Base-by-base conservation (phyloP, 1,140 invertebrate species). In the Campoletis sonorensis region DNA sequence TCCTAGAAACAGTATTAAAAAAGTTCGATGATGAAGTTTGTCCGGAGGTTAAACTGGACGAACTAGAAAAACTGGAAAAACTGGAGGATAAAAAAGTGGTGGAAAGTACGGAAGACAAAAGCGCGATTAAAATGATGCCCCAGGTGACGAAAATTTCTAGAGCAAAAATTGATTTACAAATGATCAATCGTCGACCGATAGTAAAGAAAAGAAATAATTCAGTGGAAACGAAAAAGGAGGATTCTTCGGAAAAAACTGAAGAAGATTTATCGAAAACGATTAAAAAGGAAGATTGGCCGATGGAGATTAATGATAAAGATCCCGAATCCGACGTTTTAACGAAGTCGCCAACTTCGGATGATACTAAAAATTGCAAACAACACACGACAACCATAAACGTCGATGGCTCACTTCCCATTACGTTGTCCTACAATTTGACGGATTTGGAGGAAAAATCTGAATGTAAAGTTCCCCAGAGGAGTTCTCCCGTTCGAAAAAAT, bases 391-490 rank as follows among this genome's bases (percentile, higher is more conserved):
- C 80, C 5, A 78, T 81, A 45, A 61, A 15, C 4, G 15, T 82
- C 4, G 81, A 79, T 16, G 81, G 81, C 37, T 26, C 13, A 26
- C 77, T 49, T 18, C 81, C 81, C 18, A 75, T 79, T 8, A 82
- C 51, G 15, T 21, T 82, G 37, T 40, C 81, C 13, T 79, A 82
- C 51, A 77, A 82, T 71, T 10, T 81, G 16, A 33, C 40, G 26
- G 54, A 51, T 71, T 68, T 71, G 8, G 27, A 49, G 11, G 27
- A 27, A 15, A 37, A 78, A 21, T 23, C 18, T 4, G 23, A 23
- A 26, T 13, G 40, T 37, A 40, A 8, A 45, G 5, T 51, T 37
- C 64, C 77, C 13, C 13, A n/a, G 5, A 40, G 30, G 54, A 77
- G 51, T 15, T 64, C 51, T 11, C 54, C 73, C 3, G 51, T 77